Percentiles rank a stretch among this genome's conserved stretches.
phyloP scores from a whole-genome alignment of 1,140 invertebrate genomes.

The Pentalonia nigronervosa region DNA sequence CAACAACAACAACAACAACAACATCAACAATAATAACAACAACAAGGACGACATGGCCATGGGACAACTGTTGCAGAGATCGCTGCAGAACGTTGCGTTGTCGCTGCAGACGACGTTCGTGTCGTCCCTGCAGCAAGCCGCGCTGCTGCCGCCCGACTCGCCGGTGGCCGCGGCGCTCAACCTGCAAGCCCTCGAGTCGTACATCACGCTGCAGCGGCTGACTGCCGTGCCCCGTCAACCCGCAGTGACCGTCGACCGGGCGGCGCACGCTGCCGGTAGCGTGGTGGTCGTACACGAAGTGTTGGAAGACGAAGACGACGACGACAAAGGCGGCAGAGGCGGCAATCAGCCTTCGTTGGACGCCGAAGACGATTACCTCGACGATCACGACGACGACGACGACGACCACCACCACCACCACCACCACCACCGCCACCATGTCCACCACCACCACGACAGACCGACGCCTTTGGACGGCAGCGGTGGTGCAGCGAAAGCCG shows the following conservation, averaged over 20 bases:
- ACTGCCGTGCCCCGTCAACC: slow-evolving; percentile 65
- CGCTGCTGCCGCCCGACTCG: slow-evolving; percentile 77
- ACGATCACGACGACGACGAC: background rate
- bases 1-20: slow-evolving; percentile 25
- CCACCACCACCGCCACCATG: background rate
- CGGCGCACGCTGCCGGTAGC: slow-evolving; percentile 63
- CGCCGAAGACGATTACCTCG: background rate
- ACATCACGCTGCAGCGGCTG: slow-evolving; percentile 79
- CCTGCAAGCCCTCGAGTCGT: slow-evolving; percentile 82
- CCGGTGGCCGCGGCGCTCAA: slow-evolving; percentile 81
- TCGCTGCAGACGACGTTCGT: slow-evolving; percentile 78
- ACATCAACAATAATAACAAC: background rate
- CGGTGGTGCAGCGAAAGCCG: background rate
- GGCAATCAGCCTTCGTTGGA: background rate
- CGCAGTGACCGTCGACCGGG: slow-evolving; percentile 62
- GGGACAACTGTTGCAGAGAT: slow-evolving; percentile 64
- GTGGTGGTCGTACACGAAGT: background rate
- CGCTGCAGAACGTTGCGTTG: slow-evolving; percentile 74
- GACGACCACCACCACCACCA: background rate
- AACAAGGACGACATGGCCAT: slow-evolving; percentile 52
- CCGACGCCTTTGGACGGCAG: background rate
- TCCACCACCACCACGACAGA: background rate
- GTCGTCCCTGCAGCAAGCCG: slow-evolving; percentile 77
- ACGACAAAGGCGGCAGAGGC: background rate
- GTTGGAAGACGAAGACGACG: background rate